phyloP scores from a whole-genome alignment of 2,888 invertebrate species.

The Noctuana brunneofusca region DNA sequence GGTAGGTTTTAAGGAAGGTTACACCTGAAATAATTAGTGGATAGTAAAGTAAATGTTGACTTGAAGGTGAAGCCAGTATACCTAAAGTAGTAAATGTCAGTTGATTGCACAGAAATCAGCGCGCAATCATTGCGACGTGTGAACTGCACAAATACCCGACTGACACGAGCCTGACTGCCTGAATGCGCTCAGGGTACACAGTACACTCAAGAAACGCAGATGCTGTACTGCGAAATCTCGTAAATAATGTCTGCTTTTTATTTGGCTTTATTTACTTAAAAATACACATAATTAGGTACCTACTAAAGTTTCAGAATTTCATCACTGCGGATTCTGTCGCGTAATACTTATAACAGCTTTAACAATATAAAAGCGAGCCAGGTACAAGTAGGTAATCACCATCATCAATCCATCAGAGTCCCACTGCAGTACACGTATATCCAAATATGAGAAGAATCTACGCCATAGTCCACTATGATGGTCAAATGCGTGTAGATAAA shows the following conservation, averaged over 20 bases:
- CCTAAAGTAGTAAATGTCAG: conserved; percentile 23
- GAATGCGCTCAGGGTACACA: background rate
- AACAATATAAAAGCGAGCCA: too few relatives aligned
- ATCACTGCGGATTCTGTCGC: too few relatives aligned
- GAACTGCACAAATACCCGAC: conserved; percentile 23
- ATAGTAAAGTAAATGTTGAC: background rate
- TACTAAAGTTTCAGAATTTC: too few relatives aligned
- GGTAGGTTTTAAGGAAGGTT: background rate
- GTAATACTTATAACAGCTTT: too few relatives aligned
- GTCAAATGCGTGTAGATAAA: too few relatives aligned
- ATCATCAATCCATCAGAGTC: too few relatives aligned
- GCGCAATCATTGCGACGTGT: conserved; percentile 26
- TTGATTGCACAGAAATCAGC: conserved; percentile 20
- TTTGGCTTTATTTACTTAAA: too few relatives aligned
- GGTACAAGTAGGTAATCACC: too few relatives aligned
- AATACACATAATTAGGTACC: too few relatives aligned
- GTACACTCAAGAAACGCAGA: background rate
- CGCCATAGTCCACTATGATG: too few relatives aligned
- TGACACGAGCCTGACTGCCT: conserved; percentile 16
- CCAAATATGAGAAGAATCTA: too few relatives aligned
- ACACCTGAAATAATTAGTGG: background rate
- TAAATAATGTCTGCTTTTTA: background rate
- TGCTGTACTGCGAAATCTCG: background rate
- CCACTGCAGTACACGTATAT: too few relatives aligned
- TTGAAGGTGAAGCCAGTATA: conserved; percentile 17